phyloP scores from a whole-genome alignment of 2,113 vertebrate species.

The Recurvirostra avosetta region DNA sequence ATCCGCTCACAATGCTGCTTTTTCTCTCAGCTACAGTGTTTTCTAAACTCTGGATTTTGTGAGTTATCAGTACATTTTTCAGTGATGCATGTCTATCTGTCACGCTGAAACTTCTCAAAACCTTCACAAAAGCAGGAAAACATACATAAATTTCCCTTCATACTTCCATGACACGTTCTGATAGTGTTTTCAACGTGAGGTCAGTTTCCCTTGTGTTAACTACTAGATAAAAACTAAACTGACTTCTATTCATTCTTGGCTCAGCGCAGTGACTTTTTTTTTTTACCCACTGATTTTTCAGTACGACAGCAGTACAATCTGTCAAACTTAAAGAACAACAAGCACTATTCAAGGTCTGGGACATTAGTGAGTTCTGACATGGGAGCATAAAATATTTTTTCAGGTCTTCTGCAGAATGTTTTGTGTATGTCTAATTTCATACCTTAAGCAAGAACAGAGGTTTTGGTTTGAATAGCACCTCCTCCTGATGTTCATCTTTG shows the following conservation, averaged over 20 bases:
- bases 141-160: neutral
- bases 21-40: neutral
- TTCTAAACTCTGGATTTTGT: neutral
- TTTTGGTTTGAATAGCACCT: neutral
- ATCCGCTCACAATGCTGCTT: neutral
- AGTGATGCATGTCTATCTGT: neutral
- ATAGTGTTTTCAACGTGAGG: neutral
- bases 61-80: neutral
- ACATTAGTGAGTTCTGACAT: neutral
- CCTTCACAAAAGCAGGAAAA: neutral
- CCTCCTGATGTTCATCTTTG: neutral
- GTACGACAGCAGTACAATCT: neutral
- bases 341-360: neutral
- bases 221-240: neutral
- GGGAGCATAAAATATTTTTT: neutral
- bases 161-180: neutral
- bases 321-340: neutral
- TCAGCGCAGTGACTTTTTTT: neutral
- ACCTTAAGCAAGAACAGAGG: neutral
- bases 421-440: neutral
- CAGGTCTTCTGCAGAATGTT: neutral
- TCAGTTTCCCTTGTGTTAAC: neutral
- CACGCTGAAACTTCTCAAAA: neutral
- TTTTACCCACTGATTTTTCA: neutral
- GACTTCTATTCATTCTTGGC: neutral